These are phyloP conservation scores for Riparia riparia DNA, from an alignment of 2,113 vertebrate species.

Conservation along the genomic window DNA sequence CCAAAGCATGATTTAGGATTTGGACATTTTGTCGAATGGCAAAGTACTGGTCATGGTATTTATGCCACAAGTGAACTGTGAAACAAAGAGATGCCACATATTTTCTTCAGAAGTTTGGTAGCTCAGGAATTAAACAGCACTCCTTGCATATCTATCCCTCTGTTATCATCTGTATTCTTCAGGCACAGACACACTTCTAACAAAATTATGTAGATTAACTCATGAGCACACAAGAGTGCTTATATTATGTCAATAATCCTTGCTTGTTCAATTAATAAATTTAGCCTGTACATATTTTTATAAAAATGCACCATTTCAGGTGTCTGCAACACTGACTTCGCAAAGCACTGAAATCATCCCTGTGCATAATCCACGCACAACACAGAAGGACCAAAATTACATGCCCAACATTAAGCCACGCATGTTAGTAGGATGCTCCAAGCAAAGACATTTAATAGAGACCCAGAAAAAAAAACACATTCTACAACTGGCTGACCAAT, in stretches of 20 bases:
- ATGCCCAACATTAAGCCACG: background rate
- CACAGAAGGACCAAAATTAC: background rate
- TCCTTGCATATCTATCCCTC: background rate
- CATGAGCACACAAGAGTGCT: background rate
- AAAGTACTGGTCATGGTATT: background rate
- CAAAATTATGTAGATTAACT: background rate
- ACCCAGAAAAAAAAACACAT: background rate
- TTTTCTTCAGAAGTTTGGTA: background rate
- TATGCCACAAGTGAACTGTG: background rate
- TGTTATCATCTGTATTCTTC: background rate
- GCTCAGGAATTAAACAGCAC: background rate
- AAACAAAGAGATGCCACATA: background rate
- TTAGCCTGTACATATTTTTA: background rate
- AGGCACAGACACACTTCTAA: background rate
- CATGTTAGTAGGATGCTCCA: background rate
- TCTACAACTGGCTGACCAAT: background rate
- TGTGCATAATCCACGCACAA: background rate
- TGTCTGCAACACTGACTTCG: background rate
- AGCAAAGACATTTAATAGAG: background rate
- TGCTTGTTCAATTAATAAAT: background rate
- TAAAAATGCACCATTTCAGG: background rate
- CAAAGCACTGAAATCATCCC: background rate
- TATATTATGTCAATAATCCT: background rate
- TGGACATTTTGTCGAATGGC: background rate
- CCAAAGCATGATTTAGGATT: background rate